These are phyloP conservation scores for Drosophila suboccidentalis DNA, from an alignment of 2,888 invertebrate genomes.

Conservation along the genomic window DNA sequence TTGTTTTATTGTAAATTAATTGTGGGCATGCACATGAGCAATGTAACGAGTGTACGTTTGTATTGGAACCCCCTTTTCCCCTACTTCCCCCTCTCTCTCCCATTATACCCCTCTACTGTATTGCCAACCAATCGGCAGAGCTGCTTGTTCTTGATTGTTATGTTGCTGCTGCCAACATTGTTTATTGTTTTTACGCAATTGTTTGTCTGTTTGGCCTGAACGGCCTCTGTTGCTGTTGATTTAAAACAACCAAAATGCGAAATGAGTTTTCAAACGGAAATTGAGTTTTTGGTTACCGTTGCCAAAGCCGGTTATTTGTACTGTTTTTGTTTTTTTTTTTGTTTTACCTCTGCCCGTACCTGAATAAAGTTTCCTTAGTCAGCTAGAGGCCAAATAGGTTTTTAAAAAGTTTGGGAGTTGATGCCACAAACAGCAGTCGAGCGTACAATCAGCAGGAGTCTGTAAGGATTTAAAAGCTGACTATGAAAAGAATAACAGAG, in stretches of 20 bases:
- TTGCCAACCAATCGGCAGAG: conserved; percentile 13
- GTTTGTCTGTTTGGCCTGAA: conserved; percentile 70
- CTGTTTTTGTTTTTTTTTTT: conserved; percentile 44
- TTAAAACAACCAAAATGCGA: conserved; percentile 79
- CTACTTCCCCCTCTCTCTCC: not conserved
- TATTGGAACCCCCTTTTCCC: not conserved
- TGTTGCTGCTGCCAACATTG: conserved; percentile 59
- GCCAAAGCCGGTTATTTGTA: conserved; percentile 55
- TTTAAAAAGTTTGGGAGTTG: conserved; percentile 19
- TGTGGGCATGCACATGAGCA: conserved; percentile 80
- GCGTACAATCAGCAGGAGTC: not conserved
- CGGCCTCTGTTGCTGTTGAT: conserved; percentile 72
- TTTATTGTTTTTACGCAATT: conserved; percentile 80
- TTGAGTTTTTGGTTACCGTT: conserved; percentile 76
- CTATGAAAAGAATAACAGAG: conserved; percentile 5
- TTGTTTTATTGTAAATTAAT: conserved; percentile 83
- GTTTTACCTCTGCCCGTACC: conserved; percentile 16
- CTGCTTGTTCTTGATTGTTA: conserved; percentile 25
- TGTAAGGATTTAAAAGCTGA: conserved; percentile 17
- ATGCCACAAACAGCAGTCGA: conserved; percentile 15
- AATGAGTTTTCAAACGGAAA: conserved; percentile 78
- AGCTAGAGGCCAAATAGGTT: conserved; percentile 40
- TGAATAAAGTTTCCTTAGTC: conserved; percentile 29
- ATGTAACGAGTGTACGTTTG: conserved; percentile 11
- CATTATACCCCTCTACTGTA: not conserved